Percentiles rank a stretch among this genome's conserved stretches.
Evolutionary conservation across 2,888 invertebrate genomes (phyloP).

Genomic region (Brachypterus glaber): DNA sequence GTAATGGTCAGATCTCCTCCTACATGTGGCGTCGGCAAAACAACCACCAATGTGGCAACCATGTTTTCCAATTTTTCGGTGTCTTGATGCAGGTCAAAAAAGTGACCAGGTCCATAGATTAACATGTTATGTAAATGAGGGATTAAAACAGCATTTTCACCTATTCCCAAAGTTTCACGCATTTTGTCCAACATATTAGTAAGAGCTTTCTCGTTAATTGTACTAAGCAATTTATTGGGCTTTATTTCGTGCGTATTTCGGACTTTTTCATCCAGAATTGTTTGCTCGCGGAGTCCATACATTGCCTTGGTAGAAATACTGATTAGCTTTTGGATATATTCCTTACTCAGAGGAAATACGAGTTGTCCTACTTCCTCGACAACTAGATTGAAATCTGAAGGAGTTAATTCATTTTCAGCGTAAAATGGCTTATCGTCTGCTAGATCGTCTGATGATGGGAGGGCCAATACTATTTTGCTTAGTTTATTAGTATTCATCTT

Average conservation of each 20-base stretch:
- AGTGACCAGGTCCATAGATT: constrained; percentile 5
- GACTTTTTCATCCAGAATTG: constrained; percentile 1
- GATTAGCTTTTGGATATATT: constrained; percentile 1
- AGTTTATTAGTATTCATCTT: no score
- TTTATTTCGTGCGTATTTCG: no score
- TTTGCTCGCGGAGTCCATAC: constrained; percentile 5
- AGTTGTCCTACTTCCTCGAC: constrained; percentile 3
- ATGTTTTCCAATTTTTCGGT: constrained; percentile 5
- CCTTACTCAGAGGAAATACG: not conserved
- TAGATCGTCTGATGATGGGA: no score
- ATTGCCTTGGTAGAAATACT: constrained; percentile 1
- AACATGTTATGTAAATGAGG: constrained; percentile 3
- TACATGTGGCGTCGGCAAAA: constrained; percentile 7
- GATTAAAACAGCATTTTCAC: no score
- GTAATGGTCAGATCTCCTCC: constrained; percentile 2
- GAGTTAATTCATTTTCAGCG: no score
- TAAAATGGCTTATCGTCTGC: no score
- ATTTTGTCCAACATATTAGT: no score
- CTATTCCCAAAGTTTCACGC: no score
- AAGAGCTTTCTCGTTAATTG: no score
- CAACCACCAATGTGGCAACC: constrained; percentile 6
- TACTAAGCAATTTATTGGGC: no score
- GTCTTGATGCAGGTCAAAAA: constrained; percentile 1
- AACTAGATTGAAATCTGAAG: no score
- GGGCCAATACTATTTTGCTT: no score